Base-by-base conservation (phyloP, 2,888 invertebrate species). In the Hirtodrosophila histrioides region DNA sequence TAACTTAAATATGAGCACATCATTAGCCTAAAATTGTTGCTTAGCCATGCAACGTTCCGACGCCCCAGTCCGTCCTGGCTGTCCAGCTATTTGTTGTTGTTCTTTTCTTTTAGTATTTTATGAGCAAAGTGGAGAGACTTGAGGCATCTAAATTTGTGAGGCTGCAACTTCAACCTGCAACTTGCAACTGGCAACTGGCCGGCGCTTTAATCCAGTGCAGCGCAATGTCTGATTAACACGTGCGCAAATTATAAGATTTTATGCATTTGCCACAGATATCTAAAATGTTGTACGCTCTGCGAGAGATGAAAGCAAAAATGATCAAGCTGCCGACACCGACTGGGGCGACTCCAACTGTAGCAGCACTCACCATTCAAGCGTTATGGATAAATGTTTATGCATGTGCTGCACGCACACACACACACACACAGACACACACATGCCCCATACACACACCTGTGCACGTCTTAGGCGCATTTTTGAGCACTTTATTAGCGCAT, bases 201-300 rank as follows among this genome's bases (percentile, higher is more conserved):
- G 56, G 61, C 54, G 65, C 72, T 67, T 67, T 71, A 70, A 70
- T 70, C 65, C 56, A 65, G 60, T 60, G 51, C 71, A 53, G 67
- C 50, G 54, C 80, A 83, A 76, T 76, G 88, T 88, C 83, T 88
- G 88, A 83, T 88, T 84, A 84, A 84, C 83, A 84, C 83, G 83
- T 84, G 88, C 88, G 88, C 83, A 84, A 84, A 84, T 84, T 84
- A 84, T 84, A 88, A 88, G 87, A 88, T 86, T 84, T 88, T 83
- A 86, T 88, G 84, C 86, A 87, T 82, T 82, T 86, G 82, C 86
- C 82, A 88, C 82, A 82, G 82, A 87, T 82, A 84, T 81, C 78
- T 65, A 60, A 80, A 76, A 80, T 76, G 65, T 57, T 62, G 69
- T 65, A 80, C 62, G 65, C 73, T 55, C 41, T 35, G 40, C 31